phyloP scores from a whole-genome alignment of 2,888 invertebrate species.

The Branchellion lobata region DNA sequence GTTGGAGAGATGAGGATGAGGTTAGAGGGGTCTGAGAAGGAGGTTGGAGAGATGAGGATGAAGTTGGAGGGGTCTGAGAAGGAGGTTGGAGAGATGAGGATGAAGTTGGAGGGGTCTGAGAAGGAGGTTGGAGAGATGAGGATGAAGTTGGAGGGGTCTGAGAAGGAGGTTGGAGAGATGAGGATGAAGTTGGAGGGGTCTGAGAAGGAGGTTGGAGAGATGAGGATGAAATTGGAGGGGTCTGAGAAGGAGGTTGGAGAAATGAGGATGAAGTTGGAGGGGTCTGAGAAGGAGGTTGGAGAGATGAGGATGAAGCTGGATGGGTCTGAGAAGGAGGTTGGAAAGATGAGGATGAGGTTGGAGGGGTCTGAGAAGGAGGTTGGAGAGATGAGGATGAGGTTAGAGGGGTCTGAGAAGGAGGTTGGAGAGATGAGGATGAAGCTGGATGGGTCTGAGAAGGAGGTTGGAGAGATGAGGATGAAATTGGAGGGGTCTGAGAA shows the following conservation, averaged over 20 bases:
- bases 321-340: too few species aligned
- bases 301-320: not conserved
- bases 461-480: too few species aligned
- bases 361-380: too few species aligned
- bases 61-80: not conserved
- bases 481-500: not conserved
- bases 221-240: not conserved
- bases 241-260: not conserved
- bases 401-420: not conserved
- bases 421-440: not conserved
- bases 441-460: not conserved
- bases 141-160: not conserved
- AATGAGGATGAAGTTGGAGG: not conserved
- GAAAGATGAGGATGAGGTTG: not conserved
- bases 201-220: too few species aligned
- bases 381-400: too few species aligned
- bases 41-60: too few species aligned
- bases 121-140: too few species aligned
- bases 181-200: not conserved
- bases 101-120: not conserved
- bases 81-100: not conserved
- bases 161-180: not conserved
- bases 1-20: not conserved
- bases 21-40: not conserved
- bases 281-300: too few species aligned